phyloP scores from a whole-genome alignment of 2,797 vertebrate genomes.

The Perodicticus potto region DNA sequence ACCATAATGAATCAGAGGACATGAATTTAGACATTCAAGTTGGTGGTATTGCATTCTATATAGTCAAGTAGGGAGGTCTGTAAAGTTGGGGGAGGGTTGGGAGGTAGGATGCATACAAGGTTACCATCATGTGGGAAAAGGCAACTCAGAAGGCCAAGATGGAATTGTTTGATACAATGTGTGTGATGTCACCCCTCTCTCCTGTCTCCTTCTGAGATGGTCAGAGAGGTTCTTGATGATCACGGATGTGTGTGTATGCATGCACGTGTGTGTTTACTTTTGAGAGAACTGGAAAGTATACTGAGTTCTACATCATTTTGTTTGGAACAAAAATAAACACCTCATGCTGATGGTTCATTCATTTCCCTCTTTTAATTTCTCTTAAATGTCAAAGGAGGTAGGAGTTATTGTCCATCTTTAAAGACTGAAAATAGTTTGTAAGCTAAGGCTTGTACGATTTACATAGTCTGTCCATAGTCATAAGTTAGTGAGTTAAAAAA shows the following conservation, averaged over 20 bases:
- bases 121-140: neutral
- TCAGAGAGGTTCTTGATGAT: neutral
- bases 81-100: neutral
- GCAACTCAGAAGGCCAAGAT: neutral
- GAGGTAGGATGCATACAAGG: neutral
- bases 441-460: neutral
- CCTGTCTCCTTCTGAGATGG: neutral
- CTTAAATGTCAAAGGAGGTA: neutral
- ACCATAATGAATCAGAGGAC: neutral
- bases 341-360: neutral
- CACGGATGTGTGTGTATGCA: neutral
- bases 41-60: neutral
- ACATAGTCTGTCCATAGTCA: neutral
- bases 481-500: neutral
- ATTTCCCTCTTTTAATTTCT: neutral
- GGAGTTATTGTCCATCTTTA: neutral
- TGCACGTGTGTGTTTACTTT: neutral
- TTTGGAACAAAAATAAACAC: neutral
- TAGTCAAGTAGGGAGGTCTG: neutral
- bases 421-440: neutral
- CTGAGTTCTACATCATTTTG: neutral
- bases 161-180: neutral
- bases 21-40: conserved; percentile 1
- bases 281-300: neutral
- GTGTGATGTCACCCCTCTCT: neutral